A percentile compares a stretch with the other conserved stretches of the same genome.
Evolutionary conservation across 2,888 invertebrate genomes (phyloP).

Genomic region (Cistogaster globosa): DNA sequence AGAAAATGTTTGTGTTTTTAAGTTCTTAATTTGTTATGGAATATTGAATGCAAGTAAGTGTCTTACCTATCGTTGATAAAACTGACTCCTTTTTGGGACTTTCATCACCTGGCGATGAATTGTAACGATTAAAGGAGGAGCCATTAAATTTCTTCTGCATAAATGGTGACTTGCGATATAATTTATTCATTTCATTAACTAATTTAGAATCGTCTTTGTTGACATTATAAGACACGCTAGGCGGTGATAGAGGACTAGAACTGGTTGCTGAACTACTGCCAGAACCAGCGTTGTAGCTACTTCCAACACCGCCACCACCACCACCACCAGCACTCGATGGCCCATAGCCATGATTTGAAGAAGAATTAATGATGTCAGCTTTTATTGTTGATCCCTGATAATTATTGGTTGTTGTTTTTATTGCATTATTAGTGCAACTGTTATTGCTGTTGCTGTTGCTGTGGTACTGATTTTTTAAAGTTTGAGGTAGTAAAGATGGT

Average conservation of each 20-base stretch:
- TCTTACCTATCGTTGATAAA: conserved; percentile 81
- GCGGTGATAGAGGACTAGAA: conserved; percentile 73
- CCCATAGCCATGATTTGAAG: background rate
- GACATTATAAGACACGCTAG: conserved; percentile 61
- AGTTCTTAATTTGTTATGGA: background rate
- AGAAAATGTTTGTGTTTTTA: background rate
- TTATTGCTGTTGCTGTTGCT: conserved; percentile 36
- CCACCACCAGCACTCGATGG: conserved; percentile 1
- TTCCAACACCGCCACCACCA: conserved; percentile 22
- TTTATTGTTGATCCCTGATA: conserved; percentile 72
- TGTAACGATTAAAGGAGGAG: conserved; percentile 69
- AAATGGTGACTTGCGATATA: conserved; percentile 82
- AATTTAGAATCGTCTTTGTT: conserved; percentile 73
- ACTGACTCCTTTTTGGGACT: conserved; percentile 82
- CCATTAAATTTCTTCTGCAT: conserved; percentile 80
- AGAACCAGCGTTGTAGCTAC: conserved; percentile 67
- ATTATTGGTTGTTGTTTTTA: conserved; percentile 65
- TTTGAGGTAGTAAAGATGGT: conserved; percentile 75
- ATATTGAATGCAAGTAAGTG: background rate
- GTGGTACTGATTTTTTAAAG: conserved; percentile 64
- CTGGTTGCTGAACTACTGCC: conserved; percentile 74
- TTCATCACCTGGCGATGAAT: conserved; percentile 75
- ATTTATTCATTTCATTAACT: conserved; percentile 78
- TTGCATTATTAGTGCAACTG: conserved; percentile 54
- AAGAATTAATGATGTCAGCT: conserved; percentile 6